Evolutionary conservation across 2,888 invertebrate genomes (phyloP), one percentile per base, ranked within the genome.

Genomic region (Diloba caeruleocephala): DNA sequence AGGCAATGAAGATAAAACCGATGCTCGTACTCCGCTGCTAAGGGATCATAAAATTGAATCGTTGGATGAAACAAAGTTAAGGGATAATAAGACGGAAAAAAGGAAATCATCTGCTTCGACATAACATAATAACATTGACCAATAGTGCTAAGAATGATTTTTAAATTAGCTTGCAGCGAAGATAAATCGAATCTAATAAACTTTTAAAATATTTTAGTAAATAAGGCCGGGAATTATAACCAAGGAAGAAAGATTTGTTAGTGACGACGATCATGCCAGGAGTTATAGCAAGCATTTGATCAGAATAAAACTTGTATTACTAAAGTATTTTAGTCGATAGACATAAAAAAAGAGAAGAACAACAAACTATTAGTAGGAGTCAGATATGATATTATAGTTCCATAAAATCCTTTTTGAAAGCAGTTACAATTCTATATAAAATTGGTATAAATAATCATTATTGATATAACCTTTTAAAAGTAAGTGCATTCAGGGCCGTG

Each of bases 91-190:
- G 79, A 76, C 84, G 43, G 93, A 93, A 52, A 93, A 92, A 66
- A 78, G 93, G 54, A 93, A 93, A 78, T 93, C 93, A 42, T 92
- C 93, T 43, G 92, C 93, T 64, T 93, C 93, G 37, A 93, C 93
- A 81, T 92, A 91, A 84, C 78, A 71, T 59, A 59, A 63, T 49
- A 39, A 48, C 48, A 55, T 58, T 58, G 88, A 89, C 87, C 87
- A 88, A 88, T 87, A 85, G 79, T 75, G 72, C 76, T 86, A 86
- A 85, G 71, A 42, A 55, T 32, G 32, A 52, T 54, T 61, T 44
- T 31, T 8, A 52, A 61, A 51, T 46, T 43, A 39, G 68, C 60
- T 67, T 55, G 61, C 68, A 21, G 17, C 31, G 14, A 48, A 12
- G 13, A 39, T 29, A 15, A 43, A 7, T 23, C 15, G 6, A n/a